A percentile compares a stretch with the other conserved stretches of the same genome.
Evolutionary conservation across 2,113 vertebrate genomes (phyloP).

Genomic region (Stegostoma tigrinum): DNA sequence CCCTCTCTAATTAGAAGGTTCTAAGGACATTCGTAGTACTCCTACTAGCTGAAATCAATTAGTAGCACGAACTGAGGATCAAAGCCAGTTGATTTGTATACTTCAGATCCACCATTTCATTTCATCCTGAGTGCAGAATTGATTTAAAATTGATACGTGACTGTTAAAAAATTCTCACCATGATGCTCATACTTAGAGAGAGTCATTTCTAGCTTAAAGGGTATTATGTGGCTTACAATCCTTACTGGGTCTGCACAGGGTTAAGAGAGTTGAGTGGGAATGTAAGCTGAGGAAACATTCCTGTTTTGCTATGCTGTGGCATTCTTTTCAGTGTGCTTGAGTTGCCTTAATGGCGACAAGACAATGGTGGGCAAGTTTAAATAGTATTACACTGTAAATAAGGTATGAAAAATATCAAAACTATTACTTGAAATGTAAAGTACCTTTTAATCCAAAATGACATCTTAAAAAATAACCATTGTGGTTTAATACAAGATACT

Average conservation of each 20-base stretch:
- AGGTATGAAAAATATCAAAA: neutral
- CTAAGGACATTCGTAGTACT: neutral
- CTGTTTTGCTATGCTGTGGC: neutral
- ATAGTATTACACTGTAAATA: neutral
- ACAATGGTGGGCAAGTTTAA: neutral
- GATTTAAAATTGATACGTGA: neutral
- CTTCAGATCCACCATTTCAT: neutral
- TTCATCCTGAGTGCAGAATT: neutral
- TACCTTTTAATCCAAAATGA: neutral
- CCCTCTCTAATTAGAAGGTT: neutral
- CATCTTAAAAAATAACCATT: constrained; percentile 13
- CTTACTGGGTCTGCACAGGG: neutral
- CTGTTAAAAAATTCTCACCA: neutral
- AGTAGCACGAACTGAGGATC: neutral
- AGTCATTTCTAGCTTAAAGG: neutral
- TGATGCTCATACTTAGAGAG: neutral
- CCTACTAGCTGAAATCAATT: neutral
- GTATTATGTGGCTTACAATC: neutral
- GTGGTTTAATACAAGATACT: neutral
- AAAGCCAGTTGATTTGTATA: neutral
- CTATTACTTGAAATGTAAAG: neutral
- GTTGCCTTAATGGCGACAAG: neutral
- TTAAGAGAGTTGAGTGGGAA: neutral
- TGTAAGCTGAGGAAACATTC: neutral
- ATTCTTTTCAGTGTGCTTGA: constrained; percentile 3